A percentile compares a stretch with the other conserved stretches of the same genome.
Evolutionary conservation across 2,113 vertebrate species (phyloP).

Genomic region (Dascyllus trimaculatus): DNA sequence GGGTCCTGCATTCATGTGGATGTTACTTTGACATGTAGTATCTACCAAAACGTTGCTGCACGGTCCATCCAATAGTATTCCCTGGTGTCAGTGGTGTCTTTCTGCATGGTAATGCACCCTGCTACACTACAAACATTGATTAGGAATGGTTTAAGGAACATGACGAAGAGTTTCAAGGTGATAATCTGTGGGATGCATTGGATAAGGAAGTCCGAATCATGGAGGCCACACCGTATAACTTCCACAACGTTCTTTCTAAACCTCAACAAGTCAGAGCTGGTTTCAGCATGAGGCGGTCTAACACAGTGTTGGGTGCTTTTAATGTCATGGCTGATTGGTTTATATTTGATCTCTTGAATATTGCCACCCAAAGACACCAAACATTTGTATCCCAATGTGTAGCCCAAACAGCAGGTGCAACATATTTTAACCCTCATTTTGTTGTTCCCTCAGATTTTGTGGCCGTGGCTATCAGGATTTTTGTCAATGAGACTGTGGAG

Average conservation of each 20-base stretch:
- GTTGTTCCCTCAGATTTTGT: constrained; percentile 87
- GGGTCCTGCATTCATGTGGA: too few relatives aligned
- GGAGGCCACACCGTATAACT: too few relatives aligned
- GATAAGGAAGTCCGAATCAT: too few relatives aligned
- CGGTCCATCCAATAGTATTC: too few relatives aligned
- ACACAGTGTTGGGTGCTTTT: not conserved
- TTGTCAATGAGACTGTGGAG: constrained; percentile 80
- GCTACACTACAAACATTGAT: not conserved
- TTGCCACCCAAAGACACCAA: not conserved
- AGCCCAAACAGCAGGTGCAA: not conserved
- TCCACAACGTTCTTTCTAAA: too few relatives aligned
- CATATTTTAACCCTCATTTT: not conserved
- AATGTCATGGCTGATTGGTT: not conserved
- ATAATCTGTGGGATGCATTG: not conserved
- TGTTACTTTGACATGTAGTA: too few relatives aligned
- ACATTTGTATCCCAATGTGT: not conserved
- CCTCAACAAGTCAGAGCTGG: too few relatives aligned
- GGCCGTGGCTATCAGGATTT: constrained; percentile 86
- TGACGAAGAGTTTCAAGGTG: not conserved
- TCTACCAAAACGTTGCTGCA: too few relatives aligned
- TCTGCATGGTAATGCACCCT: not conserved
- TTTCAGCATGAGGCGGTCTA: too few relatives aligned
- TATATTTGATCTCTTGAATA: not conserved
- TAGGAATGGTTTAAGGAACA: not conserved
- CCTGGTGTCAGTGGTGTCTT: too few relatives aligned